phyloP scores from a whole-genome alignment of 1,140 invertebrate genomes.

The Aphelinus atriplicis region DNA sequence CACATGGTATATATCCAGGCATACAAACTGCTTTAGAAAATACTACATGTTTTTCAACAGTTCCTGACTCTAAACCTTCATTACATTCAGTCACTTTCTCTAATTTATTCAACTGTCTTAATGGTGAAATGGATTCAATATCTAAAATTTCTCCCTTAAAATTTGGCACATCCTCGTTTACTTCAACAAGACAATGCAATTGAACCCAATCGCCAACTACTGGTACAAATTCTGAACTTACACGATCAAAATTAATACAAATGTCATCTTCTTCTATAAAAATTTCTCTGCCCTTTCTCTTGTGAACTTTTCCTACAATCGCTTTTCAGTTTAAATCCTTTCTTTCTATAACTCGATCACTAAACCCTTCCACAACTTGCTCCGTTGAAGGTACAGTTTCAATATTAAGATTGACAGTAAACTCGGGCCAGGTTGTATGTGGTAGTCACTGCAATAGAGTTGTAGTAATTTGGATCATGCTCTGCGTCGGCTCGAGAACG shows the following conservation, averaged over 20 bases:
- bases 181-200: slow-evolving; percentile 68
- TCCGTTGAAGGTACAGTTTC: slow-evolving; percentile 94
- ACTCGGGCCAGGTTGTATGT: slow-evolving; percentile 96
- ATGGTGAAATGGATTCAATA: slow-evolving; percentile 67
- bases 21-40: slow-evolving; percentile 68
- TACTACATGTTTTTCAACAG: slow-evolving; percentile 66
- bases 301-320: slow-evolving; percentile 67
- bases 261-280: slow-evolving; percentile 65
- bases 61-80: slow-evolving; percentile 59
- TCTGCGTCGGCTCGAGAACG: slow-evolving; percentile 83
- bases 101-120: slow-evolving; percentile 66
- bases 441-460: slow-evolving; percentile 95
- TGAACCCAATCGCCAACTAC: slow-evolving; percentile 73
- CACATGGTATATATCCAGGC: slow-evolving; percentile 65
- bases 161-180: slow-evolving; percentile 66
- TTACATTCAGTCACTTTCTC: slow-evolving; percentile 69
- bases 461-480: slow-evolving; percentile 93
- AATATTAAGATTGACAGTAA: no score
- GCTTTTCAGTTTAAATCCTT: slow-evolving; percentile 62
- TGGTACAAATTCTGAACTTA: slow-evolving; percentile 66
- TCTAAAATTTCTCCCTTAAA: slow-evolving; percentile 68
- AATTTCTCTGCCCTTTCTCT: slow-evolving; percentile 64
- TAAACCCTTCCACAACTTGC: slow-evolving; percentile 98
- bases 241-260: slow-evolving; percentile 67
- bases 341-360: no score